These are phyloP conservation scores for Drosophila kuntzei DNA, from an alignment of 2,888 invertebrate species.

Conservation along the genomic window DNA sequence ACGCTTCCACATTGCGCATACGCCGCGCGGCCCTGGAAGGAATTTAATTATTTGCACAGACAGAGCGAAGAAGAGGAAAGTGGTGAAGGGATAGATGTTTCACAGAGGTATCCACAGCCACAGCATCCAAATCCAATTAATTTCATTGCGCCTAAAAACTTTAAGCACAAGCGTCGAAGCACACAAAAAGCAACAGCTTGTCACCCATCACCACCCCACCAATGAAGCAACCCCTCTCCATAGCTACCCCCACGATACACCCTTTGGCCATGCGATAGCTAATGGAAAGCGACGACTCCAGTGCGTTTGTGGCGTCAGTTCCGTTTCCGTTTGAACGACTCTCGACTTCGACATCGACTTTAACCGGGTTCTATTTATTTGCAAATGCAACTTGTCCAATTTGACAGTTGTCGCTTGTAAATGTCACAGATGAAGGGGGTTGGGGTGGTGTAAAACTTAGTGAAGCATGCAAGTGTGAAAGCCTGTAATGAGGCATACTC, in stretches of 20 bases:
- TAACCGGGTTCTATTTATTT: constrained; percentile 68
- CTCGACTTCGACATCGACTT: constrained; percentile 12
- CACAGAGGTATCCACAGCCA: too few relatives aligned
- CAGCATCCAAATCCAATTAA: constrained; percentile 72
- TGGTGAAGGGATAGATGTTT: background rate
- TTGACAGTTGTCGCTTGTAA: constrained; percentile 78
- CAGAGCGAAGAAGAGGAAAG: too few relatives aligned
- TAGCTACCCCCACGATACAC: constrained; percentile 7
- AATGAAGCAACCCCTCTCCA: background rate
- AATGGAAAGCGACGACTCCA: constrained; percentile 42
- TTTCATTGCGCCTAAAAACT: constrained; percentile 77
- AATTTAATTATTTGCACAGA: constrained; percentile 24
- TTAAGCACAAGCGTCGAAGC: constrained; percentile 74
- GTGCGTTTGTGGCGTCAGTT: constrained; percentile 51
- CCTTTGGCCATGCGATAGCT: constrained; percentile 6
- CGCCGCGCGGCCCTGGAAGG: constrained; percentile 46
- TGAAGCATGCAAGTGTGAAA: constrained; percentile 76
- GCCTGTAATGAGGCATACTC: constrained; percentile 73
- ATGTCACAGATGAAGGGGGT: constrained; percentile 43
- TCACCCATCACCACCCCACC: background rate
- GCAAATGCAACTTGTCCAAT: constrained; percentile 78
- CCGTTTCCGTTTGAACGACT: constrained; percentile 74
- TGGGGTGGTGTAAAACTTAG: constrained; percentile 31
- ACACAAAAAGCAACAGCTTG: constrained; percentile 21
- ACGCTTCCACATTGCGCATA: constrained; percentile 62